Percentiles rank a stretch among this genome's conserved stretches.
Evolutionary conservation across 1,140 invertebrate genomes (phyloP).

Genomic region (Alviniconcha marisindica): DNA sequence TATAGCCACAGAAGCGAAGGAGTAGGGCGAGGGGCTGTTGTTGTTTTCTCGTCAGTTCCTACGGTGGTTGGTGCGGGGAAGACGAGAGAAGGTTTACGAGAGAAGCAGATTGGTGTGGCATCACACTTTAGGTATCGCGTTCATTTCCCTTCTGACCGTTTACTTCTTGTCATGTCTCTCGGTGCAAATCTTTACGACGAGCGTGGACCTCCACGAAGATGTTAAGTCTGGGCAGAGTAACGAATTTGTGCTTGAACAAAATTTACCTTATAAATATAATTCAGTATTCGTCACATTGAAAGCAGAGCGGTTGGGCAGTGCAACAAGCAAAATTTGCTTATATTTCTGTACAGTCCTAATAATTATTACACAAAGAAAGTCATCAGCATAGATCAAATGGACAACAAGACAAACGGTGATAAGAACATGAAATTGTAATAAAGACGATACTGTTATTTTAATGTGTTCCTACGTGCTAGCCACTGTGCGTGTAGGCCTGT

Average conservation of each 20-base stretch:
- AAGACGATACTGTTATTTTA: background rate
- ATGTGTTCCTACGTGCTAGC: background rate
- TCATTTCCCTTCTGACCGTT: background rate
- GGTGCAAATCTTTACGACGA: background rate
- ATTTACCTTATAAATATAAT: too few species aligned
- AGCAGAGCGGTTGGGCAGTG: too few species aligned
- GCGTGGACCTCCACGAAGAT: background rate
- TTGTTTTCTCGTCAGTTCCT: background rate
- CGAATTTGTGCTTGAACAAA: too few species aligned
- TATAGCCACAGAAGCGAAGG: background rate
- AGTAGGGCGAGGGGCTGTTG: background rate
- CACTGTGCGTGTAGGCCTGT: background rate
- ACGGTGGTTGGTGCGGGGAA: background rate
- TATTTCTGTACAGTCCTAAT: too few species aligned
- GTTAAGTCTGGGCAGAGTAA: background rate
- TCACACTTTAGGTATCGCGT: slow-evolving; percentile 16
- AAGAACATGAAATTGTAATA: too few species aligned
- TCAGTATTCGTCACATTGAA: too few species aligned
- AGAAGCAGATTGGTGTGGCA: background rate
- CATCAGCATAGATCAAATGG: too few species aligned
- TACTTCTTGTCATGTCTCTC: background rate
- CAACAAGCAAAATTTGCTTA: background rate
- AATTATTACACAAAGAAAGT: too few species aligned
- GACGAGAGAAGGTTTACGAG: slow-evolving; percentile 18
- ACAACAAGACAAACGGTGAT: too few species aligned